Evolutionary conservation across 2,888 invertebrate genomes (phyloP).

Genomic region (Spialia ferax): DNA sequence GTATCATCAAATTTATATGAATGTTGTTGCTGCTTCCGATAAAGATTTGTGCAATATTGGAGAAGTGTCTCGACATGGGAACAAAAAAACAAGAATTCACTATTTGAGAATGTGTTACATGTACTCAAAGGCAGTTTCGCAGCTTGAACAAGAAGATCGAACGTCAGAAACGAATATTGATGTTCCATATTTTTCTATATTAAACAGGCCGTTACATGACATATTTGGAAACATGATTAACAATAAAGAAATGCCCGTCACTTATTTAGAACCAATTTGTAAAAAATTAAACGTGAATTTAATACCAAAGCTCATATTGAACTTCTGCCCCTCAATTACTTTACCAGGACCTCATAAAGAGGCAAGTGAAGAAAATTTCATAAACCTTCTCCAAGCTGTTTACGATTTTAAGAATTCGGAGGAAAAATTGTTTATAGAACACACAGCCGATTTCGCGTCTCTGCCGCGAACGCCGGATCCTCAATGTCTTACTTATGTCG

Average conservation of each 20-base stretch:
- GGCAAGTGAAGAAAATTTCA: slow-evolving; percentile 71
- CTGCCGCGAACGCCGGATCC: slow-evolving; percentile 77
- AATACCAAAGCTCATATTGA: slow-evolving; percentile 90
- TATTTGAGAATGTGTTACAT: slow-evolving; percentile 86
- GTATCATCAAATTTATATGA: slow-evolving; percentile 83
- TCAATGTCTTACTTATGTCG: slow-evolving; percentile 87
- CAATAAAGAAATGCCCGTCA: slow-evolving; percentile 88
- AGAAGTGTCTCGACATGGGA: slow-evolving; percentile 70
- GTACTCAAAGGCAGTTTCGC: slow-evolving; percentile 86
- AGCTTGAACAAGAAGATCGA: slow-evolving; percentile 73
- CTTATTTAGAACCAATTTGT: slow-evolving; percentile 90
- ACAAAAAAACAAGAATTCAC: slow-evolving; percentile 72
- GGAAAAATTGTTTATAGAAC: slow-evolving; percentile 81
- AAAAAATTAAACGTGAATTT: slow-evolving; percentile 90
- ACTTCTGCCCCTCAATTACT: slow-evolving; percentile 90
- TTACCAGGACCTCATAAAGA: slow-evolving; percentile 72
- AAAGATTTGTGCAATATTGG: slow-evolving; percentile 77
- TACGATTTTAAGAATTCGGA: slow-evolving; percentile 77
- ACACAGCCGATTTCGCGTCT: slow-evolving; percentile 74
- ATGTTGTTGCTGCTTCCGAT: slow-evolving; percentile 77
- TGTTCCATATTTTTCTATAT: slow-evolving; percentile 79
- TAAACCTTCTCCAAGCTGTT: slow-evolving; percentile 71
- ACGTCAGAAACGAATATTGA: slow-evolving; percentile 59
- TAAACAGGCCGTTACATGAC: slow-evolving; percentile 85
- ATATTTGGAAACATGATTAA: slow-evolving; percentile 90